Evolutionary conservation across 2,113 vertebrate species (phyloP).

Genomic region (Cottus gobio): DNA sequence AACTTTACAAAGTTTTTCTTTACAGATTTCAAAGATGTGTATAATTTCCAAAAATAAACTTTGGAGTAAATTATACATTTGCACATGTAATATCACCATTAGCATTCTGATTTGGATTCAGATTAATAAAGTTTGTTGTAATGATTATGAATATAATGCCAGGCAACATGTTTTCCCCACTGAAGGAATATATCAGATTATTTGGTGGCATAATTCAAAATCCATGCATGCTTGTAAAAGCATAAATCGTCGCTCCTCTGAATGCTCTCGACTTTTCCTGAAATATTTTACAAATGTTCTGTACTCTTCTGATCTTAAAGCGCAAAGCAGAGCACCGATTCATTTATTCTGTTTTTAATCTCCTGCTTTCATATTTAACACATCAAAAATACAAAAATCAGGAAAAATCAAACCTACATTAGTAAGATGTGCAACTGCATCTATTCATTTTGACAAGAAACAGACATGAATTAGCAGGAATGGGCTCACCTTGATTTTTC

Average conservation of each 20-base stretch:
- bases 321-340: conserved; percentile 8
- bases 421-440: not conserved
- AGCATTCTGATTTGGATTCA: not conserved
- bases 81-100: not conserved
- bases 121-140: conserved; percentile 6
- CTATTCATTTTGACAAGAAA: not conserved
- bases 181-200: not conserved
- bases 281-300: conserved; percentile 5
- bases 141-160: not conserved
- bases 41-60: not conserved
- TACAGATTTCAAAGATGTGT: not conserved
- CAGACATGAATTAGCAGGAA: conserved; percentile 11
- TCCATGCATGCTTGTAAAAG: not conserved
- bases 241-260: not conserved
- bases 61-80: not conserved
- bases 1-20: conserved; percentile 10
- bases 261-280: not conserved
- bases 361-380: not conserved
- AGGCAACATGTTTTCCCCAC: not conserved
- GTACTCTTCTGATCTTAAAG: not conserved
- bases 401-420: not conserved
- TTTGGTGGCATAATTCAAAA: conserved; percentile 5
- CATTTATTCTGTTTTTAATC: not conserved
- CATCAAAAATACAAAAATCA: conserved; percentile 2
- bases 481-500: conserved; percentile 66